Conservation (phyloP, 2,797 vertebrate genomes). For the Enteromius argenteus region DNA sequence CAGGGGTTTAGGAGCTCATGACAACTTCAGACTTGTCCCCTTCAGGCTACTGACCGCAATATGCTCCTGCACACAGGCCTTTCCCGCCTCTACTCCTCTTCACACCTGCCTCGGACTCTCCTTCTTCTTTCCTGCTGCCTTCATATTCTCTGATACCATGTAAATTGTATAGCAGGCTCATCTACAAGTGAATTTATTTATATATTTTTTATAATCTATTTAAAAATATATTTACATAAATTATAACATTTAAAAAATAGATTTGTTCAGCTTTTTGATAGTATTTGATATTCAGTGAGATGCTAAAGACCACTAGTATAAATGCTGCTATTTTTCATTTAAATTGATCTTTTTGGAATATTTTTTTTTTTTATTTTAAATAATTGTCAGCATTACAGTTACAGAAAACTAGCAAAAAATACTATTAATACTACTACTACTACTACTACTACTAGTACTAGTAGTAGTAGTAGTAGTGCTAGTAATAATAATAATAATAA, state of each 20-base stretch:
- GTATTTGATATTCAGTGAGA: background rate
- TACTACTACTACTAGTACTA: too few relatives aligned
- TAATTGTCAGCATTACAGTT: background rate
- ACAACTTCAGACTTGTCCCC: constrained; percentile 43
- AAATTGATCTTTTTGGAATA: background rate
- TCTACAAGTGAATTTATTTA: background rate
- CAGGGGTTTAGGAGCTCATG: constrained; percentile 40
- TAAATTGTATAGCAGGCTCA: background rate
- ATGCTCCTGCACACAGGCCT: constrained; percentile 9
- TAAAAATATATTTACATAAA: background rate
- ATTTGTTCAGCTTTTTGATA: background rate
- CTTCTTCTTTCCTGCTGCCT: background rate
- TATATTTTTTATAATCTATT: background rate
- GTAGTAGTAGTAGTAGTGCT: too few relatives aligned
- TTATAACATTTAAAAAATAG: background rate
- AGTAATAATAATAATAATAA: too few relatives aligned
- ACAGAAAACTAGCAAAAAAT: background rate
- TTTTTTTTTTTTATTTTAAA: background rate
- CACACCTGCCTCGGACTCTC: background rate
- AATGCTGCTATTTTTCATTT: background rate
- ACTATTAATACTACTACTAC: background rate
- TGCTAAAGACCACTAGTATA: background rate
- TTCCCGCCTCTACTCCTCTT: background rate
- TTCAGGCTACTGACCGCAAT: constrained; percentile 15
- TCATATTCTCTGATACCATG: background rate